A percentile compares a stretch with the other conserved stretches of the same genome.
phyloP scores from a whole-genome alignment of 2,113 vertebrate species.

The Phyllostomus discolor region DNA sequence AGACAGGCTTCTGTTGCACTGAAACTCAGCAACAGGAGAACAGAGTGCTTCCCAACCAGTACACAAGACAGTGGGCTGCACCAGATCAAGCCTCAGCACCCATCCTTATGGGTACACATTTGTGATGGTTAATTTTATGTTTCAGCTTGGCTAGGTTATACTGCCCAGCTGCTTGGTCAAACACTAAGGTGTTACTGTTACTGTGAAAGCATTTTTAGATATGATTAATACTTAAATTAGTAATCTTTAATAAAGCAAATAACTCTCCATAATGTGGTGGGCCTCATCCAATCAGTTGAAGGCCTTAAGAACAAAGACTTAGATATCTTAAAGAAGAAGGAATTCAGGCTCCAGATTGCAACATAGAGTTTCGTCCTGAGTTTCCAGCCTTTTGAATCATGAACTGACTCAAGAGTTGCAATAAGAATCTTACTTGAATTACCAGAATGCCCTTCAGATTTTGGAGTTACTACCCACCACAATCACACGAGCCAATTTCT shows the following conservation, averaged over 20 bases:
- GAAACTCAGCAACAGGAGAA: not conserved
- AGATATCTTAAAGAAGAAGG: not conserved
- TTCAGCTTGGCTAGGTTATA: not conserved
- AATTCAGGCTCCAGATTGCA: not conserved
- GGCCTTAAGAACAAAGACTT: not conserved
- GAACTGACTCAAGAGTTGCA: not conserved
- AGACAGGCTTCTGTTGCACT: not conserved
- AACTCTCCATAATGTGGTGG: not conserved
- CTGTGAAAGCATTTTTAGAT: not conserved
- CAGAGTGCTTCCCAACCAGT: not conserved
- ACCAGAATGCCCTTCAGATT: not conserved
- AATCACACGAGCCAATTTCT: not conserved
- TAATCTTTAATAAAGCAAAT: not conserved
- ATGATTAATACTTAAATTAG: not conserved
- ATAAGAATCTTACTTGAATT: not conserved
- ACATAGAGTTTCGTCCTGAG: not conserved
- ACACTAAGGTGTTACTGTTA: not conserved
- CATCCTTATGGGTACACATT: too few species aligned
- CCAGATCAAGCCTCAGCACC: not conserved
- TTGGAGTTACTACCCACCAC: not conserved
- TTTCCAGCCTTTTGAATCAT: not conserved
- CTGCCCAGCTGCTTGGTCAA: not conserved
- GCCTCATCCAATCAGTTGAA: not conserved
- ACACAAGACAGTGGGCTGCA: not conserved
- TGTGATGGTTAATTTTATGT: not conserved